Evolutionary conservation across 2,113 vertebrate genomes (phyloP).

Genomic region (Dasyurus viverrinus): DNA sequence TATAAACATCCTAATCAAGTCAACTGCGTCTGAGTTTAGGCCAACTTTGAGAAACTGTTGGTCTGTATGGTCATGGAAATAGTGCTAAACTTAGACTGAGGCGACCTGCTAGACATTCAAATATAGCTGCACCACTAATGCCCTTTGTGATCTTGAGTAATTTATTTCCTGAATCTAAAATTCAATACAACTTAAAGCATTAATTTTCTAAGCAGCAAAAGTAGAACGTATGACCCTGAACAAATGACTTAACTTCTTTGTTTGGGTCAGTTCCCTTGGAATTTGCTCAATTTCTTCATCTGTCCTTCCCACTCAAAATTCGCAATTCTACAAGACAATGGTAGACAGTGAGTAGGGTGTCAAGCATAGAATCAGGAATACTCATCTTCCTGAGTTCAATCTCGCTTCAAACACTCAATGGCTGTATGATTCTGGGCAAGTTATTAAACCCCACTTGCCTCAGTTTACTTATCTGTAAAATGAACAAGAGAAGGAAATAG

Average conservation of each 20-base stretch:
- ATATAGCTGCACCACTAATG: neutral
- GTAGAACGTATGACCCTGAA: neutral
- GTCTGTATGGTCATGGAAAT: too few species aligned
- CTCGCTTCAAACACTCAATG: too few species aligned
- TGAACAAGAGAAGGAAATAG: too few species aligned
- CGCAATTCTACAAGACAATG: neutral
- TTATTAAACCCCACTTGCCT: too few species aligned
- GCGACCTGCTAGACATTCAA: neutral
- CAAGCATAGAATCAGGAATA: too few species aligned
- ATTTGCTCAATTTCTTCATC: neutral
- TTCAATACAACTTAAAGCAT: neutral
- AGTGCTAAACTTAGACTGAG: too few species aligned
- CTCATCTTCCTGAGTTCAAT: too few species aligned
- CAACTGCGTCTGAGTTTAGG: neutral
- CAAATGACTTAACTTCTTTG: neutral
- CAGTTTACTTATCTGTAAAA: too few species aligned
- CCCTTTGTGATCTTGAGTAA: neutral
- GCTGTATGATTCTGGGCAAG: too few species aligned
- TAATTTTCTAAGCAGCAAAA: neutral
- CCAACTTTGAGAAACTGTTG: neutral
- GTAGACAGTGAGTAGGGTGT: too few species aligned
- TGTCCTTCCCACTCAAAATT: neutral
- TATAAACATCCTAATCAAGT: neutral
- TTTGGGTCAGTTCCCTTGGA: neutral
- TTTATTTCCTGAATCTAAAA: neutral